Evolutionary conservation across 2,797 vertebrate genomes (phyloP).

Genomic region (Brachymystax lenok): DNA sequence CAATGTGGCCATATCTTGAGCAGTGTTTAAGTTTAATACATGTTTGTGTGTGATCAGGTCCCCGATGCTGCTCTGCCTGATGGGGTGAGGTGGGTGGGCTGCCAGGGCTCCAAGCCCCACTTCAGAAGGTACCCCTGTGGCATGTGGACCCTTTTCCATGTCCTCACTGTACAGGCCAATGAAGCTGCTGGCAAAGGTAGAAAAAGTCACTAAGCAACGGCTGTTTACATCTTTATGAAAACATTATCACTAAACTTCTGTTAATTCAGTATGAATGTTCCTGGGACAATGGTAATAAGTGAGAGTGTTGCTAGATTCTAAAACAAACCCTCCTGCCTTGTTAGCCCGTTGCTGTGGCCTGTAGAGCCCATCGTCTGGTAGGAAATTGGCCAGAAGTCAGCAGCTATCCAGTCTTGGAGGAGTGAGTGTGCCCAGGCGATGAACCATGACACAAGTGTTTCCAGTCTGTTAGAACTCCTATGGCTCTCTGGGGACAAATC

Average conservation of each 20-base stretch:
- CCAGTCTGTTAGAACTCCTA: conserved; percentile 2
- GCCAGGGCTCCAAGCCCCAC: conserved; percentile 83
- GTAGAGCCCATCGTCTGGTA: neutral
- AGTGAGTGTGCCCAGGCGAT: neutral
- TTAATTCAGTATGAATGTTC: too few relatives aligned
- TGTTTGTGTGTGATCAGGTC: conserved; percentile 59
- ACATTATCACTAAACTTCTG: too few relatives aligned
- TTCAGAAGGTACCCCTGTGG: conserved; percentile 89
- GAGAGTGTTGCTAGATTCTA: neutral
- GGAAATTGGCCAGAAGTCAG: neutral
- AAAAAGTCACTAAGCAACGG: neutral
- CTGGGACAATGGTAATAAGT: too few relatives aligned
- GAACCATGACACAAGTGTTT: conserved; percentile 20
- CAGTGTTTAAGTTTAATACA: conserved; percentile 1
- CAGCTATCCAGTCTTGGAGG: neutral
- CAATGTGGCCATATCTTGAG: conserved; percentile 15
- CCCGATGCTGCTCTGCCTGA: conserved; percentile 72
- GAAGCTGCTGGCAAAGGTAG: conserved; percentile 54
- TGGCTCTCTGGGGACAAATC: conserved; percentile 8
- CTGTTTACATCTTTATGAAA: neutral
- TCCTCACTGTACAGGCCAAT: conserved; percentile 83
- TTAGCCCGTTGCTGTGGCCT: too few relatives aligned
- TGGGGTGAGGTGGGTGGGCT: conserved; percentile 84
- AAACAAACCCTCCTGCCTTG: too few relatives aligned
- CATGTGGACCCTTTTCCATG: conserved; percentile 91